Base-by-base conservation (phyloP, 37 sponge, comb jelly and placozoan species). In the Axinella damicornis region DNA sequence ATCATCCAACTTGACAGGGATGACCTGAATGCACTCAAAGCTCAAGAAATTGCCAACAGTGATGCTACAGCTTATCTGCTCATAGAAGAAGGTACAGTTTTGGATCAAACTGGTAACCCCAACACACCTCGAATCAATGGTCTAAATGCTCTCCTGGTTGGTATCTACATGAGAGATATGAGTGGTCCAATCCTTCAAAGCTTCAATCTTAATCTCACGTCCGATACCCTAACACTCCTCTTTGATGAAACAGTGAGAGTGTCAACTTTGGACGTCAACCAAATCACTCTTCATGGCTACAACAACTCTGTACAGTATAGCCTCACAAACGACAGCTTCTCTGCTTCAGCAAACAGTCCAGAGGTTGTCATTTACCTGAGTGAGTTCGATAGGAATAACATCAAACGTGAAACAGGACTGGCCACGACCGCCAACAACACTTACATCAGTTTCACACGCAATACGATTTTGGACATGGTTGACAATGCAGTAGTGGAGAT, bases 221-320 rank as follows among this genome's bases (percentile, higher is more conserved):
- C 89, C 34, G 90, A 92, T 27, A 56, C 66, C 11, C 87, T 97
- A 68, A 85, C 87, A 9, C 76, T 97, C 6, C 80, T 59, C 41
- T 97, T 97, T 84, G 89, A 87, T 65, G 97, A 97, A 70, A 92
- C 95, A 38, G 95, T 97, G 0, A 36, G 76, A 30, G 78, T 79
- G 39, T 66, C 68, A 0, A 89, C 92, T 57, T 41, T 97, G 17
- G 68, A 89, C 69, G 92, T 97, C 14, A 85, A 64, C 2, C 46
- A 77, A 37, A 81, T 97, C n/a, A 87, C 79, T 25, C 74, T 96
- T 6, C 77, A 61, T 25, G 77, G 57, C 13, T 72, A 31, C 18
- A 83, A 87, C 57, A 34, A 74, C 58, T 83, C 57, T 16, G 52
- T 32, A 2, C 17, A 63, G 38, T 97, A 87, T 46, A 74, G 58